A percentile compares a stretch with the other conserved stretches of the same genome.
Evolutionary conservation across 2,888 invertebrate species (phyloP).

Genomic region (Megaustenia siamemsis): DNA sequence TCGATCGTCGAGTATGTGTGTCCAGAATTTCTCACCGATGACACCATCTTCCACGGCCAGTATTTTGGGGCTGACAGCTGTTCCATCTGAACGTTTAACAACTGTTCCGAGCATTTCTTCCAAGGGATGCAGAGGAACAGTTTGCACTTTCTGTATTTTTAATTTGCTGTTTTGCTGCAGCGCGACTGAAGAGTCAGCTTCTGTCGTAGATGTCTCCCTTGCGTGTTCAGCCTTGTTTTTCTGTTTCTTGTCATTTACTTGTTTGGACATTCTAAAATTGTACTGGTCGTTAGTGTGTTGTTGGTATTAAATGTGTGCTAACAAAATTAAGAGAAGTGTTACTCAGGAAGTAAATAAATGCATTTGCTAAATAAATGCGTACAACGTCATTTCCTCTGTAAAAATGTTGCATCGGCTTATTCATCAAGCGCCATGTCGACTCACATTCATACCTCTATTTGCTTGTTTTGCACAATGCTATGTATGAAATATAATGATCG

Average conservation of each 20-base stretch:
- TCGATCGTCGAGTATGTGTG: too few species aligned
- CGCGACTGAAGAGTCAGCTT: too few species aligned
- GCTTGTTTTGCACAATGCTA: too few species aligned
- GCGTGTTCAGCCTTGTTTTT: not conserved
- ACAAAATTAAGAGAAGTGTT: not conserved
- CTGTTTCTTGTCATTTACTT: not conserved
- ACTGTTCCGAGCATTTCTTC: slow-evolving; percentile 25
- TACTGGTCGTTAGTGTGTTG: not conserved
- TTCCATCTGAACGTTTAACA: slow-evolving; percentile 3
- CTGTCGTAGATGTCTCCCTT: too few species aligned
- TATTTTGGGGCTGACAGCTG: slow-evolving; percentile 12
- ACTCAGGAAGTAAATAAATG: not conserved
- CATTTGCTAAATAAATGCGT: not conserved
- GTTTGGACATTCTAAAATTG: slow-evolving; percentile 10
- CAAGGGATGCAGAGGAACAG: slow-evolving; percentile 15
- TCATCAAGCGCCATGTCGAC: too few species aligned
- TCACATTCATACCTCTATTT: too few species aligned
- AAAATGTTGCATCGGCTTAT: not conserved
- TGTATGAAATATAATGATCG: too few species aligned
- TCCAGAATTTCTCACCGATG: slow-evolving; percentile 44
- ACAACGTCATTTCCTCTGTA: slow-evolving; percentile 9
- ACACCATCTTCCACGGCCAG: slow-evolving; percentile 26
- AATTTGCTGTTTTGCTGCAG: not conserved
- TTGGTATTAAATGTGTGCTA: not conserved
- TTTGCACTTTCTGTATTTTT: not conserved